Percentiles rank a stretch among this genome's conserved stretches.
Conservation (phyloP, 2,797 vertebrate species). For the Graptemys geographica region DNA sequence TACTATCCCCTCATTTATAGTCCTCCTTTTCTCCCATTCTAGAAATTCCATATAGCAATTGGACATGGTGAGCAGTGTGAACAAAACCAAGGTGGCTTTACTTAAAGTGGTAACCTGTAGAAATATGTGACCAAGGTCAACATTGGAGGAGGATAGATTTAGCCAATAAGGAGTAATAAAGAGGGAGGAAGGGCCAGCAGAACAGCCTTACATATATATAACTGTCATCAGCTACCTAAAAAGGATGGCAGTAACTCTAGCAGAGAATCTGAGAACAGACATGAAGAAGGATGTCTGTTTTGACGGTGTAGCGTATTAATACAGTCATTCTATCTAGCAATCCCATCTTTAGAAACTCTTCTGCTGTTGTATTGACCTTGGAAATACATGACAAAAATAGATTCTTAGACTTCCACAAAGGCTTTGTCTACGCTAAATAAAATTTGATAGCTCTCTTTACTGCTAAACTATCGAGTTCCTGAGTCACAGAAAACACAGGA, state of each 20-base stretch:
- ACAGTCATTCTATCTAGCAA: neutral
- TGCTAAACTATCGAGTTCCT: neutral
- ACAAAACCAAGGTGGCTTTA: neutral
- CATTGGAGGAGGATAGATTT: neutral
- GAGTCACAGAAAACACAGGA: neutral
- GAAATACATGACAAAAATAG: neutral
- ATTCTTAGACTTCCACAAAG: neutral
- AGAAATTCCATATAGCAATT: neutral
- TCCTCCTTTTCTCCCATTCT: neutral
- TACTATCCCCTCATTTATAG: neutral
- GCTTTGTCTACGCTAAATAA: neutral
- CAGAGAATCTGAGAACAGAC: neutral
- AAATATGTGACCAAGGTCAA: neutral
- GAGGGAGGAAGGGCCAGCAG: neutral
- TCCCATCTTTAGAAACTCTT: neutral
- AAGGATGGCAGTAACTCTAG: neutral
- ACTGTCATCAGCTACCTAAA: neutral
- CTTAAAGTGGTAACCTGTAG: rapidly evolving
- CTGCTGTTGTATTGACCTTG: neutral
- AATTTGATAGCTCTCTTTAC: neutral
- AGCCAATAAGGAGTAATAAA: rapidly evolving
- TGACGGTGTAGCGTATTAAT: neutral
- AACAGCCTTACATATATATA: neutral
- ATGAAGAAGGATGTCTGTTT: neutral
- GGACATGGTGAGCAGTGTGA: neutral